Base-by-base conservation (phyloP, 2,797 vertebrate genomes). In the Acropternis orthonyx region DNA sequence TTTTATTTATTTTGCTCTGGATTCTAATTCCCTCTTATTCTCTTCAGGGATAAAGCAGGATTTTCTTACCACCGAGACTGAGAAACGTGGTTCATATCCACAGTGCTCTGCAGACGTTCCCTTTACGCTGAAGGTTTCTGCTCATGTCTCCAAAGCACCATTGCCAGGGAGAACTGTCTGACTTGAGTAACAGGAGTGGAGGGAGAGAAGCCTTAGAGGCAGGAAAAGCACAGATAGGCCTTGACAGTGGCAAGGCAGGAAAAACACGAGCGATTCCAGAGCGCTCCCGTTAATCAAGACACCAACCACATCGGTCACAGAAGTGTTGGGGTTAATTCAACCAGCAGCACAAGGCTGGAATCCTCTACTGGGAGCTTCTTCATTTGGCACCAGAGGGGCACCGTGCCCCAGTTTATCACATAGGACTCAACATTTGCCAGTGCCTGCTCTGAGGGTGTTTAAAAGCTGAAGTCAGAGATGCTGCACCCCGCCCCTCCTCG, bases 1-100 rank as follows among this genome's bases (percentile, higher is more conserved):
- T 85, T 85, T 88, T 93, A 83, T 96, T 97, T 96, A 43, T 92
- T 96, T 95, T 92, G 30, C 85, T 90, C 94, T 79, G 92, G 87
- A 63, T 89, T 78, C 58, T 91, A 83, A 91, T 82, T 93, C 91
- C 84, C 20, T 63, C 81, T 87, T 56, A 37, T 56, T 55, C 66
- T 24, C 81, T 71, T 41, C 58, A 82, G 58, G 78, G 75, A 91
- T 93, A 59, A 93, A 95, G 19, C 37, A 52, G 88, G 83, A 68
- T 96, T 94, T 97, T 89, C 62, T 89, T 52, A 8, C 49, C 30
- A 39, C n/a, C 36, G 87, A 56, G 81, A 34, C 36, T 44, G 89
- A 56, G 84, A 16, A 85, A 34, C 26, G 0, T 2, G 41, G 48
- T 55, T 89, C 77, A 48, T 12, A 5, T 48, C 78, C 54, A 8